These are phyloP conservation scores for Psilopsiagon aymara DNA, from an alignment of 2,113 vertebrate genomes.

Conservation along the genomic window DNA sequence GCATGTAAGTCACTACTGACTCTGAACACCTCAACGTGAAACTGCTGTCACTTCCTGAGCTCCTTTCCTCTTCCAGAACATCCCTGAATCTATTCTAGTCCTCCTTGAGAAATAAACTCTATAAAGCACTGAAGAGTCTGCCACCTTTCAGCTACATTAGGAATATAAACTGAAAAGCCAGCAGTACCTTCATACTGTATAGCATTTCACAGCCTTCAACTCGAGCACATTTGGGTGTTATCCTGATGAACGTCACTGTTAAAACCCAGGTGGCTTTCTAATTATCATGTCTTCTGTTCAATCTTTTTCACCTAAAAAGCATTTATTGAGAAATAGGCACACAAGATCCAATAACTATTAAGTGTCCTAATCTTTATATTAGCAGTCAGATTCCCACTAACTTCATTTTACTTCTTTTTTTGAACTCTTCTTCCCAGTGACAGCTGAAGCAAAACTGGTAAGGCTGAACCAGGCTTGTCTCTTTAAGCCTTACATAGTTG, in stretches of 20 bases:
- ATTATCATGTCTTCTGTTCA: not conserved
- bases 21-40: not conserved
- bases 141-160: not conserved
- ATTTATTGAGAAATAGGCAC: not conserved
- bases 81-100: not conserved
- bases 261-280: not conserved
- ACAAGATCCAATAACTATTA: not conserved
- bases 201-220: not conserved
- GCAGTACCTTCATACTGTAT: not conserved
- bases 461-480: not conserved
- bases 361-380: not conserved
- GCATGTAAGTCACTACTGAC: not conserved
- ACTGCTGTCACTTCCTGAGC: not conserved
- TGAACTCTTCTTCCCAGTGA: not conserved
- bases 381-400: not conserved
- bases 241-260: not conserved
- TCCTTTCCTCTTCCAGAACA: not conserved
- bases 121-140: not conserved
- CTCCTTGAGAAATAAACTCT: not conserved
- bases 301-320: not conserved
- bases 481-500: not conserved
- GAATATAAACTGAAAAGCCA: not conserved
- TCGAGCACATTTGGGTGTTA: not conserved
- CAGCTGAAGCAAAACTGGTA: not conserved
- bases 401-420: not conserved